Base-by-base conservation (phyloP, 2,797 vertebrate genomes). In the Silurus aristotelis region DNA sequence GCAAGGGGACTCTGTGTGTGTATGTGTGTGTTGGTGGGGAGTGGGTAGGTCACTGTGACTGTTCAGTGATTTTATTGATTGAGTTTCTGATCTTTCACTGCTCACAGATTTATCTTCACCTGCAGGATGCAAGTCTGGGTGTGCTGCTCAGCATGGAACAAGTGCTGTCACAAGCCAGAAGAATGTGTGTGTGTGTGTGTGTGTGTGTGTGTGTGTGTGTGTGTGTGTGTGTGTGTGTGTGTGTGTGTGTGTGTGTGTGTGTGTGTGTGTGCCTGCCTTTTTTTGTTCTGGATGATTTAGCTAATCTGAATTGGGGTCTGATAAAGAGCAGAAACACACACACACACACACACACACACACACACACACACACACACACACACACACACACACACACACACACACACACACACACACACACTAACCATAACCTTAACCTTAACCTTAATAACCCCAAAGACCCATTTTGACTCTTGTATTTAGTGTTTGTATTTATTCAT, bases 61-160 rank as follows among this genome's bases (percentile, higher is more conserved):
- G 78, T 27, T 84, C 67, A 83, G 67, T 86, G 80, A 81, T 83
- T 73, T 83, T 87, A 87, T 87, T 84, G 86, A 89, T 83, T 77
- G 80, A 87, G 70, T 67, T 73, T 75, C 80, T 76, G 86, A 89
- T 89, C 81, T 79, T 83, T 85, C n/a, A 43, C 52, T 85, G 78
- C 68, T 72, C 60, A 75, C 55, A 38, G 14, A 72, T 85, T 68
- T 83, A 85, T 83, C 82, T 83, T 85, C 72, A 81, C 71, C 83
- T 72, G 56, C 71, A 64, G 78, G 61, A 86, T 15, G 20, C 67
- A 56, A 73, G 48, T 73, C 22, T 43, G 67, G 38, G 38, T 60
- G 66, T 66, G 46, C 78, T 67, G 20, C 72, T 79, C 81, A 46
- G 48, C 27, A 80, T 70, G 68, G 77, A 60, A 76, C 67, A 60